Evolutionary conservation across 2,888 invertebrate species (phyloP), one percentile per base, ranked within the genome.

Genomic region (Melinaea menophilus): DNA sequence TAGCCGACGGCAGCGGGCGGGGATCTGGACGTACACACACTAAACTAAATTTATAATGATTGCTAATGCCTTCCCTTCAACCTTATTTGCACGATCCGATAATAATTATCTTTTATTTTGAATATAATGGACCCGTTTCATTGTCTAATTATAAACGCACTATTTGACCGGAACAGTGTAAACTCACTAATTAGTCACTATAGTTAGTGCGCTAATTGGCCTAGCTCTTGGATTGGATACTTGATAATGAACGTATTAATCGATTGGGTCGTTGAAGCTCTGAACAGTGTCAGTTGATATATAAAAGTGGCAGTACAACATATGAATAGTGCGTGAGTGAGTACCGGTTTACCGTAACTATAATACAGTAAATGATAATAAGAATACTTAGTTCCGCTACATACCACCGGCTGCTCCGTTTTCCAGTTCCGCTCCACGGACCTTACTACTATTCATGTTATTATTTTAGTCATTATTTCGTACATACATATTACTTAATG

Each of bases 351-450:
- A 82, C 81, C 77, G 80, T 78, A 78, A 72, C 22, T 22, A 22
- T 22, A 80, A 73, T 84, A 83, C 86, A 79, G 86, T 86, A 85
- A 82, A 84, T 78, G 79, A 74, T 86, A 85, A 84, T 82, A 77
- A 70, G 70, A 69, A 79, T 81, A 70, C 78, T 89, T 88, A 87
- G 87, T 89, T 88, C 88, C 89, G 85, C 86, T 76, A 86, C 83
- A 82, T 83, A 77, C 73, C 73, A 69, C 72, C 73, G 74, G 69
- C 65, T 75, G 77, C 74, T 74, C 75, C 73, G 76, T 73, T 80
- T 75, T 73, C 75, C 76, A 72, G 84, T 79, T 82, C 80, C 79
- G 83, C 73, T 79, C 74, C 75, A 74, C 74, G 78, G 61, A 65
- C 59, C 63, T 63, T 58, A 55, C 61, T 59, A 65, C 61, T 68